A percentile compares a stretch with the other conserved stretches of the same genome.
phyloP scores from a whole-genome alignment of 2,113 vertebrate genomes.

The Pelecanus crispus region DNA sequence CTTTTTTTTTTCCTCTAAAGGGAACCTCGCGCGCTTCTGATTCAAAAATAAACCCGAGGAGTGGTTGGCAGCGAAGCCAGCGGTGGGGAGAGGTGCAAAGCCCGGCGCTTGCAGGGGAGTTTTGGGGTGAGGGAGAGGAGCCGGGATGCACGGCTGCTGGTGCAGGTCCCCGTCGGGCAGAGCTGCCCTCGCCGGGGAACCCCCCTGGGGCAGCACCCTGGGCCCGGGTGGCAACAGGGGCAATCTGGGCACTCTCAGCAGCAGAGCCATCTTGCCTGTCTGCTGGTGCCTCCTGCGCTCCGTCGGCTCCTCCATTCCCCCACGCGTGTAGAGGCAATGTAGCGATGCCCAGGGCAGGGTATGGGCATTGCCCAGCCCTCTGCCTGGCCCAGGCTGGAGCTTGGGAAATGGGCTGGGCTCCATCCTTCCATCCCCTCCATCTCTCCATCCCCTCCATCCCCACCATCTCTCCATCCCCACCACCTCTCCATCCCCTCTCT shows the following conservation, averaged over 20 bases:
- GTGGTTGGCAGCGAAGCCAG: neutral
- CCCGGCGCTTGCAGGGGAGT: neutral
- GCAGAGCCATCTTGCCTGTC: neutral
- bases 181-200: neutral
- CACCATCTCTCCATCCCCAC: neutral
- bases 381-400: neutral
- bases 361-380: neutral
- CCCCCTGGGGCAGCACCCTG: neutral
- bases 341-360: neutral
- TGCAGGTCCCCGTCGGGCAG: neutral
- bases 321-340: fast-evolving
- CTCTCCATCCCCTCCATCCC: neutral
- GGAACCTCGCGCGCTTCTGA: neutral
- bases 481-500: neutral
- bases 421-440: neutral
- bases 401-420: neutral
- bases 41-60: neutral
- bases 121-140: neutral
- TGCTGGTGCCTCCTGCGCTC: neutral
- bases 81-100: neutral
- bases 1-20: neutral
- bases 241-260: neutral
- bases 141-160: neutral
- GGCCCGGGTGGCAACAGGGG: neutral
- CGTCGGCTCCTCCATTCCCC: fast-evolving